Base-by-base conservation (phyloP, 2,888 invertebrate genomes). In the Augiades crinisus region DNA sequence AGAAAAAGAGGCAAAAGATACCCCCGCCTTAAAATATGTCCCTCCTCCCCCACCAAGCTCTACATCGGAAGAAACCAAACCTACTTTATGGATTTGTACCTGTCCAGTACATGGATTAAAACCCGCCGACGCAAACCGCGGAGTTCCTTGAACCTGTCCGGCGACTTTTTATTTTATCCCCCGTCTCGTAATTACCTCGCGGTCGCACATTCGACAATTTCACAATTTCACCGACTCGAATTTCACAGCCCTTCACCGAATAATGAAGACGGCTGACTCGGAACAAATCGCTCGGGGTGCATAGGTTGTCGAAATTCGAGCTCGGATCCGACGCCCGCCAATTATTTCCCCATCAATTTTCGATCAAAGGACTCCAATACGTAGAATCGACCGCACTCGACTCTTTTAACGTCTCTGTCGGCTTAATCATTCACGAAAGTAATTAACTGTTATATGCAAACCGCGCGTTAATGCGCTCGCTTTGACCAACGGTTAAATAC, bases 321-420 rank as follows among this genome's bases (percentile, higher is more conserved):
- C 58, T 63, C 61, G 63, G 64, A 65, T 68, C 60, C 62, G 57
- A 56, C 57, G 63, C 63, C 65, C 59, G 57, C 65, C 72, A 78
- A 81, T 81, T 81, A 80, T 75, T 69, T 67, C 47, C 47, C 65
- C 74, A 80, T 81, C 73, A 79, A 75, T 77, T 74, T 72, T 74
- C 73, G 67, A 76, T 75, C 72, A 52, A 52, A 52, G 70, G 58
- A 61, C 62, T 61, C 60, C 64, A 59, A 64, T 59, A 58, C 60
- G 65, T 64, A 64, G 62, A 67, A 65, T 44, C 30, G 64, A 60
- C 50, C 58, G 59, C 61, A 44, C 54, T 36, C 41, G 40, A 38
- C 47, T 55, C 52, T 45, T 53, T 38, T 31, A 31, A 47, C 50
- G 34, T 43, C 36, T 40, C 27, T 41, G 24, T 36, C 50, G 27